Evolutionary conservation across 2,888 invertebrate genomes (phyloP).

Genomic region (Agelastica alni): DNA sequence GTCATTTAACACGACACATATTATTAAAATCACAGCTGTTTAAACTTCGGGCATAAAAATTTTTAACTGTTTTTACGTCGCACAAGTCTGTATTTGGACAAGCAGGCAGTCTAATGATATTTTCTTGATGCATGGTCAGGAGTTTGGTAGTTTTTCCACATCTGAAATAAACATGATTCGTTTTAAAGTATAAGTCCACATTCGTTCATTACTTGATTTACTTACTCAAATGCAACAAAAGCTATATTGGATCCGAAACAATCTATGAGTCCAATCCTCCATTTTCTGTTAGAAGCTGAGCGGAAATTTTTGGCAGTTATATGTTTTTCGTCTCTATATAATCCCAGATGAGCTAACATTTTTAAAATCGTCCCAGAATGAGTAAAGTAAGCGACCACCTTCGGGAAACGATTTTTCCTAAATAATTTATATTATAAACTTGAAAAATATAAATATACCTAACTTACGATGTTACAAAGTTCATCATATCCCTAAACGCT

Average conservation of each 20-base stretch:
- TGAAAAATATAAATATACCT: slow-evolving; percentile 8
- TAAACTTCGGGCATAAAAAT: slow-evolving; percentile 64
- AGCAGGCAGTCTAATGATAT: slow-evolving; percentile 67
- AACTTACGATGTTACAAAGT: slow-evolving; percentile 66
- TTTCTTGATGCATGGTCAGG: slow-evolving; percentile 76
- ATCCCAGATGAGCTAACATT: slow-evolving; percentile 70
- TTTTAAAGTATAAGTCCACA: too few relatives aligned
- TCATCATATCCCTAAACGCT: slow-evolving; percentile 71
- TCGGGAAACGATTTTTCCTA: slow-evolving; percentile 46
- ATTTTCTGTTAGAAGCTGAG: slow-evolving; percentile 55
- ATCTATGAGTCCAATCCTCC: slow-evolving; percentile 70
- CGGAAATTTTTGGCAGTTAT: slow-evolving; percentile 63
- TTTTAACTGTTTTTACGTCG: slow-evolving; percentile 62
- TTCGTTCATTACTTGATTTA: too few relatives aligned
- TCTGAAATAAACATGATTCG: slow-evolving; percentile 44
- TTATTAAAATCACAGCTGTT: slow-evolving; percentile 68
- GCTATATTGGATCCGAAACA: slow-evolving; percentile 80
- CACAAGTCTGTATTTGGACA: slow-evolving; percentile 70
- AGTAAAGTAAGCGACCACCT: slow-evolving; percentile 70
- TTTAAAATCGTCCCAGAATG: slow-evolving; percentile 85
- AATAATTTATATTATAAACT: slow-evolving; percentile 19
- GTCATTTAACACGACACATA: slow-evolving; percentile 60
- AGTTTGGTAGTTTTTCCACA: slow-evolving; percentile 59
- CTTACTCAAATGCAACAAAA: slow-evolving; percentile 64
- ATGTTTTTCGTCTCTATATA: slow-evolving; percentile 68